Evolutionary conservation across 2,113 vertebrate species (phyloP).

Genomic region (Elephas maximus): DNA sequence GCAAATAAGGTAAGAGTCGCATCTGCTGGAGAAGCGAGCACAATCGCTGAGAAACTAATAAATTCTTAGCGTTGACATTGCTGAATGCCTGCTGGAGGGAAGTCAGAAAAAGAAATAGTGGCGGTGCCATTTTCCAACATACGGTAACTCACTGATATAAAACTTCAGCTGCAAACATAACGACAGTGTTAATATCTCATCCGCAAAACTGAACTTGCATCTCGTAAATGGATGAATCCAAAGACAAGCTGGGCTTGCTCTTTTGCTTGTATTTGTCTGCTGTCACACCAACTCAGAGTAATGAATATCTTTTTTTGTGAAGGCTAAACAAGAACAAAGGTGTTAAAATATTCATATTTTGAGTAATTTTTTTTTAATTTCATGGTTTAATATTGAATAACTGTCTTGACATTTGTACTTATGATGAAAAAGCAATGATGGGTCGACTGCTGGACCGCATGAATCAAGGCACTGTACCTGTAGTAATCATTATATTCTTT

Average conservation of each 20-base stretch:
- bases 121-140: neutral
- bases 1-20: neutral
- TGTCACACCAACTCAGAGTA: neutral
- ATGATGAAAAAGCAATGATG: neutral
- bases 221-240: neutral
- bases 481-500: neutral
- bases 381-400: neutral
- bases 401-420: neutral
- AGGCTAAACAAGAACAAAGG: neutral
- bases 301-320: neutral
- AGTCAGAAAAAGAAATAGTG: neutral
- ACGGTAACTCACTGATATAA: neutral
- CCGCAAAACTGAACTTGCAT: neutral
- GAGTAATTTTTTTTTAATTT: neutral
- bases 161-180: neutral
- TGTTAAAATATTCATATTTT: constrained; percentile 3
- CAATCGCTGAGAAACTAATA: neutral
- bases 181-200: neutral
- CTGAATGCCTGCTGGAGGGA: neutral
- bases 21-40: neutral
- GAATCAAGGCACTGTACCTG: neutral
- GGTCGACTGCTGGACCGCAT: neutral
- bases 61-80: neutral
- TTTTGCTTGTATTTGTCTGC: neutral
- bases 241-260: neutral